Evolutionary conservation across 2,113 vertebrate species (phyloP), one percentile per base, ranked within the genome.

Genomic region (Arizona elegans): DNA sequence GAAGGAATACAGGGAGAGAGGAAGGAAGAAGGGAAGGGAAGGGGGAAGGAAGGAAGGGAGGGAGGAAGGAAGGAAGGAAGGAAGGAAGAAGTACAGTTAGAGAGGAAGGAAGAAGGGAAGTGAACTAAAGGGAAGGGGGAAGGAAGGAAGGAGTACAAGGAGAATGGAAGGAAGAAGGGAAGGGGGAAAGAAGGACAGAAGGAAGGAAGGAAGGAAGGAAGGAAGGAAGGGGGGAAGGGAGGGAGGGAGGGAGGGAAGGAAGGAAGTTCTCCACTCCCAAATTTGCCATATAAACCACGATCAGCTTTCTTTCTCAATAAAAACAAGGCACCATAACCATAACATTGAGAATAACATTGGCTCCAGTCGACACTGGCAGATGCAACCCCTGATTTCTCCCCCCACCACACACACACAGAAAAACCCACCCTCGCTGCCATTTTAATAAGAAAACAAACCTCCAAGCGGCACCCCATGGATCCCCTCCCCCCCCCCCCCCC

Each of bases 371-470:
- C 98, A 97, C 98, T 97, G 97, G 97, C 98, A 98, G 98, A 98
- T 98, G 98, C 98, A 96, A 97, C 97, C 98, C 98, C 98, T 98
- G 98, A 99, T 98, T 15, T 29, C 13, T 5, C 62, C 11, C 65
- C 11, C 62, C 1, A 12, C 54, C 19, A 21, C 55, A 19, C 54
- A 55, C 54, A 55, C 3, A 19, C 4, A 29, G 4, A 99, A 98
- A 99, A 98, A 98, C 98, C n/a, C n/a, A 17, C 12, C 65, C 98
- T 98, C 98, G 96, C 96, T 97, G 94, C 98, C 98, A 98, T 99
- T 99, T 98, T 99, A 99, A 99, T 99, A 98, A 99, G 98, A 98
- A 99, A 98, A 99, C 98, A 58, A 99, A 99, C 99, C 99, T 97
- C 96, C 97, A 96, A 70, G 65, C n/a, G 0, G 13, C 2, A 2